Conservation (phyloP, 2,113 vertebrate genomes). For the Oryzias curvinotus region DNA sequence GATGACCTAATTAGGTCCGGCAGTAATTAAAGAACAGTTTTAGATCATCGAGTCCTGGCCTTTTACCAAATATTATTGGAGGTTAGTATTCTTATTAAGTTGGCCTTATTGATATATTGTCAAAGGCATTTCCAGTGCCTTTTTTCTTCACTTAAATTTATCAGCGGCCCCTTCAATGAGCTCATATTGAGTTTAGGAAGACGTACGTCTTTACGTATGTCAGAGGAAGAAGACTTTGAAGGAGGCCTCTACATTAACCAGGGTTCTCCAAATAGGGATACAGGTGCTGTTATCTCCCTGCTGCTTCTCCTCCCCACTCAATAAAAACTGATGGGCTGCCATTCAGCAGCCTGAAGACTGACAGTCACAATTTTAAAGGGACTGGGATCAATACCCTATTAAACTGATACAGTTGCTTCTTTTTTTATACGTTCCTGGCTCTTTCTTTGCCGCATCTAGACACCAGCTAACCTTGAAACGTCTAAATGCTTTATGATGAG, state of each 20-base stretch:
- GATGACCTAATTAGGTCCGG: conserved; percentile 40
- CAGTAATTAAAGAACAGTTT: conserved; percentile 45
- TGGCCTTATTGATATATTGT: conserved; percentile 16
- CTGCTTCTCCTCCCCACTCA: conserved; percentile 44
- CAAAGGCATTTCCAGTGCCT: conserved; percentile 3
- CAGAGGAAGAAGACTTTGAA: too few species aligned
- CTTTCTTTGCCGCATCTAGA: conserved; percentile 23
- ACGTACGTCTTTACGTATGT: too few species aligned
- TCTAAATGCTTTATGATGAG: conserved; percentile 4
- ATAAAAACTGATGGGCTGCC: conserved; percentile 62
- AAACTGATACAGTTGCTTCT: conserved; percentile 52
- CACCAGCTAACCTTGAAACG: conserved; percentile 52
- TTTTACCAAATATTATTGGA: conserved; percentile 20
- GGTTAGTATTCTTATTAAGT: conserved; percentile 12
- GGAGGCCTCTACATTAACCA: conserved; percentile 4
- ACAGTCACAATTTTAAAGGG: conserved; percentile 54
- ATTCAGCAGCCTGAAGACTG: conserved; percentile 54
- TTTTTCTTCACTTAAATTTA: neutral
- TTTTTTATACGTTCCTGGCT: conserved; percentile 12
- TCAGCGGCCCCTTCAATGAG: neutral
- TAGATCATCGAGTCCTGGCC: conserved; percentile 14
- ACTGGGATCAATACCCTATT: conserved; percentile 68
- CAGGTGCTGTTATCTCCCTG: conserved; percentile 47
- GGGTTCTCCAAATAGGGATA: conserved; percentile 19
- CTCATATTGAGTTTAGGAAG: neutral